phyloP scores from a whole-genome alignment of 2,113 vertebrate genomes.

The Lophochroa leadbeateri region DNA sequence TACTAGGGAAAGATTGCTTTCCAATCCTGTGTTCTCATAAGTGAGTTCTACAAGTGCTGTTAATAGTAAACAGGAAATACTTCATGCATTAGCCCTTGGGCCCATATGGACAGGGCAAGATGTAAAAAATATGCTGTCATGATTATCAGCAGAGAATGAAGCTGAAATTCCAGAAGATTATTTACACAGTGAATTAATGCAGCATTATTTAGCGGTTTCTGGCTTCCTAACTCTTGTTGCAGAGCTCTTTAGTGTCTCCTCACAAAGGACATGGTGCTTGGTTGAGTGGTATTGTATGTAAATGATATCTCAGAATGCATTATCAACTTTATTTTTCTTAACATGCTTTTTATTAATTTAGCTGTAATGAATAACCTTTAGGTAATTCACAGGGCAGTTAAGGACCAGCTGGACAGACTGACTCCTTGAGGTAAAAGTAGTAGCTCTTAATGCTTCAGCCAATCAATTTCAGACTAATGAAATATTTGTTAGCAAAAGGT shows the following conservation, averaged over 20 bases:
- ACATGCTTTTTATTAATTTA: slow-evolving; percentile 2
- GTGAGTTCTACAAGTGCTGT: neutral
- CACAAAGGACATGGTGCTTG: neutral
- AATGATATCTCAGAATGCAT: neutral
- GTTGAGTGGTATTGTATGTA: neutral
- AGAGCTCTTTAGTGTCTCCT: neutral
- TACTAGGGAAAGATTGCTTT: neutral
- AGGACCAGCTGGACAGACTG: neutral
- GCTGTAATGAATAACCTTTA: neutral
- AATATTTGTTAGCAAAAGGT: neutral
- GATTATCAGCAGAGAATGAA: neutral
- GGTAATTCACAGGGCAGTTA: neutral
- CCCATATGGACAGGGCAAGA: neutral
- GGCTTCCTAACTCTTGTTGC: neutral
- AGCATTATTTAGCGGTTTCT: neutral
- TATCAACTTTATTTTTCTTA: neutral
- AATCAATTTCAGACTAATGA: neutral
- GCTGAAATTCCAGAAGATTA: neutral
- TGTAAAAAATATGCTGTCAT: neutral
- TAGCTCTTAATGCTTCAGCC: neutral
- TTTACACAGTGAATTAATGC: neutral
- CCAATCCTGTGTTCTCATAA: neutral
- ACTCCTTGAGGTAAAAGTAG: neutral
- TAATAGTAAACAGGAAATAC: neutral
- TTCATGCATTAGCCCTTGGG: neutral